Evolutionary conservation across 2,797 vertebrate genomes (phyloP), one percentile per base, ranked within the genome.

Genomic region (Ciconia nigra): DNA sequence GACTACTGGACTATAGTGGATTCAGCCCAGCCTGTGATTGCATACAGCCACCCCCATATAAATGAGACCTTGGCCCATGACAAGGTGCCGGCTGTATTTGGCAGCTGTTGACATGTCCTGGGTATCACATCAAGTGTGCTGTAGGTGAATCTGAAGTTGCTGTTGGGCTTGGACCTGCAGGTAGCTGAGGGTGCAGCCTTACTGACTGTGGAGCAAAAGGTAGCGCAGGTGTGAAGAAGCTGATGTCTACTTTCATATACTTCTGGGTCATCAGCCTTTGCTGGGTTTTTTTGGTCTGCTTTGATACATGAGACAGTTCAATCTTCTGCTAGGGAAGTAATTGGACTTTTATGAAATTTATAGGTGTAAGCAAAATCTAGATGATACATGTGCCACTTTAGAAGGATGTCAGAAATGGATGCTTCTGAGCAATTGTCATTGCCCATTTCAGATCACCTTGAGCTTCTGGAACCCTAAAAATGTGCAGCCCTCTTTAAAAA

Each of bases 401-500:
- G 96, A 92, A 94, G 33, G 37, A 91, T 86, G 94, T 93, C 46
- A 71, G 79, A 94, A 91, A 84, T n/a, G 13, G 51, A 81, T 85
- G 74, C 78, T 90, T 96, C 47, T 93, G 49, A 86, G 42, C 9
- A 71, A 90, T 82, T 84, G 22, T 66, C 58, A 57, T 85, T 91
- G 85, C 18, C 35, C 31, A 17, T 72, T 79, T 83, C 66, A 39
- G n/a, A 82, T 94, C 67, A 92, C 37, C 41, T 47, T 8, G 49
- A 86, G 51, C 74, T 93, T 92, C 62, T 85, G 62, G 44, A 55
- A 95, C 63, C 55, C 61, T 80, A 47, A 78, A 97, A 93, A 65
- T 79, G 69, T 61, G 52, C 47, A 74, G 7, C 3, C 4, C 24
- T 87, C 44, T 93, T 94, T 93, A 47, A 74, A 91, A 77, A 79